A percentile compares a stretch with the other conserved stretches of the same genome.
Evolutionary conservation across 2,113 vertebrate genomes (phyloP).

Genomic region (Tylochromis polylepis): DNA sequence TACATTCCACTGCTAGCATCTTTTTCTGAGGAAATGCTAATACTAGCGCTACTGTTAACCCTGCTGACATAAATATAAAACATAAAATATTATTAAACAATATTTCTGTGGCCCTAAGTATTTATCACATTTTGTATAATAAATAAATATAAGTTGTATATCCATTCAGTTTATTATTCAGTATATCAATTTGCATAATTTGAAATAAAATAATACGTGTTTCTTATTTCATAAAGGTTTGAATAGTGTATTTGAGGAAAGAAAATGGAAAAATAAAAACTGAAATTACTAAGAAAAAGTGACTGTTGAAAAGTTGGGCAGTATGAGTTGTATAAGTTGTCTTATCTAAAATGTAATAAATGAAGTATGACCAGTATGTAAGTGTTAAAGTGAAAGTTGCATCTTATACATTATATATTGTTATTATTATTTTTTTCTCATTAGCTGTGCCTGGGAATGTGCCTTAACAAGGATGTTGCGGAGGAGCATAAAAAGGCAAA

Average conservation of each 20-base stretch:
- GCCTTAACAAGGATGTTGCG: slow-evolving; percentile 44
- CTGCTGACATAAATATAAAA: not conserved
- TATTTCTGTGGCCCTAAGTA: not conserved
- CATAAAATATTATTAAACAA: not conserved
- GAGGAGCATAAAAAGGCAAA: slow-evolving; percentile 65
- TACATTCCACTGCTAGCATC: no score
- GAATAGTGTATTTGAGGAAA: not conserved
- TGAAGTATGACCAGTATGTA: not conserved
- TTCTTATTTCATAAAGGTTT: not conserved
- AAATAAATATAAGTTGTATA: not conserved
- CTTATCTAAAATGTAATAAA: not conserved
- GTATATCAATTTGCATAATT: not conserved
- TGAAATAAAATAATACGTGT: not conserved
- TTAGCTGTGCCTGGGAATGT: slow-evolving; percentile 62
- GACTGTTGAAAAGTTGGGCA: not conserved
- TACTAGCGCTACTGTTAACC: no score
- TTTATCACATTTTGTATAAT: not conserved
- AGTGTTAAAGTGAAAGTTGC: not conserved
- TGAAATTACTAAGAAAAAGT: not conserved
- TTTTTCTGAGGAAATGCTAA: no score
- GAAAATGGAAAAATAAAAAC: not conserved
- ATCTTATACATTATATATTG: not conserved
- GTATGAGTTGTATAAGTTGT: not conserved
- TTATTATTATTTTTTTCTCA: not conserved
- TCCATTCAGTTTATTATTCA: not conserved